Conservation (phyloP, 2,888 invertebrate genomes). For the Therioaphis trifolii region DNA sequence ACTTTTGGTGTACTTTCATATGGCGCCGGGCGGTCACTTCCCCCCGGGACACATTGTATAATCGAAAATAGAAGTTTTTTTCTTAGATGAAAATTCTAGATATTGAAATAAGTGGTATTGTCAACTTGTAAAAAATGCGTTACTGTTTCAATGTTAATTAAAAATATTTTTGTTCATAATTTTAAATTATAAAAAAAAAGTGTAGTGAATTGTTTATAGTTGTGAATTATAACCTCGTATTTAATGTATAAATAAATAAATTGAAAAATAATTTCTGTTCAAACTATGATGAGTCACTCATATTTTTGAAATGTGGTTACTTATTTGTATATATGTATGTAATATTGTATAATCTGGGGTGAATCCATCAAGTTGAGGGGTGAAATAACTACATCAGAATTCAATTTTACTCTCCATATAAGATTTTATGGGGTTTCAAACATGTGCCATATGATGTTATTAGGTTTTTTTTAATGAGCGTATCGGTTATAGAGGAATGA, state of each 20-base stretch:
- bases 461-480: slow-evolving; percentile 8
- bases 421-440: slow-evolving; percentile 28
- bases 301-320: slow-evolving; percentile 25
- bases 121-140: no score
- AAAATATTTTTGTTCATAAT: neutral
- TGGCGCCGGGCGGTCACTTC: no score
- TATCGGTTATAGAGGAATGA: neutral
- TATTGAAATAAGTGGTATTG: no score
- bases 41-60: no score
- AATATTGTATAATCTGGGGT: slow-evolving; percentile 15
- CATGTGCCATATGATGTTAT: neutral
- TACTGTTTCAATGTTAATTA: neutral
- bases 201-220: no score
- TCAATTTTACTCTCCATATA: slow-evolving; percentile 2
- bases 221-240: no score
- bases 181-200: no score
- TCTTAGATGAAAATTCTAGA: no score
- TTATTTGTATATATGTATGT: neutral
- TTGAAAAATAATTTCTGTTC: slow-evolving; percentile 10
- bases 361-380: slow-evolving; percentile 4
- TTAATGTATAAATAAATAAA: slow-evolving; percentile 9
- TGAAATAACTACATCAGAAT: slow-evolving; percentile 17
- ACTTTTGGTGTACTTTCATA: no score
- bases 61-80: no score
- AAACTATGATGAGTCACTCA: neutral